These are phyloP conservation scores for Drosophila burlai DNA, from an alignment of 1,140 invertebrate genomes.

Conservation along the genomic window DNA sequence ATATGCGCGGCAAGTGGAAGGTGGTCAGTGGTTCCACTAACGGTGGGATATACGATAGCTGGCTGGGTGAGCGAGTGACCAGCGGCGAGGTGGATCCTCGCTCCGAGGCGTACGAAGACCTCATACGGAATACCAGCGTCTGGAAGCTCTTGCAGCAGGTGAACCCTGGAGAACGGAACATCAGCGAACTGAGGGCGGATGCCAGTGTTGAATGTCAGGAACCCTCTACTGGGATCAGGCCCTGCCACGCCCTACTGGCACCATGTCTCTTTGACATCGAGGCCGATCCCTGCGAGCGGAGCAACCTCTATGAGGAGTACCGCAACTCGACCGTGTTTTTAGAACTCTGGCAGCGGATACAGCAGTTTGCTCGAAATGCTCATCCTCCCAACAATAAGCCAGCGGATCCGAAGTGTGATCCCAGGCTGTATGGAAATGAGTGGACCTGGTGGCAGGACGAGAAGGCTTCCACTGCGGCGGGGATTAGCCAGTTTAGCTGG, in stretches of 20 bases:
- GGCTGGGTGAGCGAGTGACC: slow-evolving; percentile 79
- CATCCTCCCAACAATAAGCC: slow-evolving; percentile 63
- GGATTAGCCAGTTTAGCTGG: background rate
- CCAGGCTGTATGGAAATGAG: slow-evolving; percentile 54
- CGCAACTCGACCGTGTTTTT: slow-evolving; percentile 42
- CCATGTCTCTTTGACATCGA: slow-evolving; percentile 92
- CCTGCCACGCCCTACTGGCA: slow-evolving; percentile 83
- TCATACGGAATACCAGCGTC: slow-evolving; percentile 85
- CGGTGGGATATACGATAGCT: slow-evolving; percentile 85
- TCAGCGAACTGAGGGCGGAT: slow-evolving; percentile 81
- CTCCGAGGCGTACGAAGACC: slow-evolving; percentile 83
- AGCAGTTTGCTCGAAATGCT: slow-evolving; percentile 47
- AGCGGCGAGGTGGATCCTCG: slow-evolving; percentile 57
- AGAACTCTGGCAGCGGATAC: slow-evolving; percentile 49
- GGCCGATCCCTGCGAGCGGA: slow-evolving; percentile 92
- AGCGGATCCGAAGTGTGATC: slow-evolving; percentile 53
- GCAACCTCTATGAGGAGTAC: slow-evolving; percentile 87
- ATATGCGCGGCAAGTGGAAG: slow-evolving; percentile 91
- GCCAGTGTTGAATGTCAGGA: slow-evolving; percentile 84
- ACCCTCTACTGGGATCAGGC: background rate
- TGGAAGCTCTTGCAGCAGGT: slow-evolving; percentile 63
- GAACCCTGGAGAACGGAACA: slow-evolving; percentile 34
- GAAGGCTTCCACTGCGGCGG: background rate
- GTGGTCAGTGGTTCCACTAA: slow-evolving; percentile 88
- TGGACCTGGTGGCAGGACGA: slow-evolving; percentile 80